Base-by-base conservation (phyloP, 2,888 invertebrate species). In the Andrena trimmerana region DNA sequence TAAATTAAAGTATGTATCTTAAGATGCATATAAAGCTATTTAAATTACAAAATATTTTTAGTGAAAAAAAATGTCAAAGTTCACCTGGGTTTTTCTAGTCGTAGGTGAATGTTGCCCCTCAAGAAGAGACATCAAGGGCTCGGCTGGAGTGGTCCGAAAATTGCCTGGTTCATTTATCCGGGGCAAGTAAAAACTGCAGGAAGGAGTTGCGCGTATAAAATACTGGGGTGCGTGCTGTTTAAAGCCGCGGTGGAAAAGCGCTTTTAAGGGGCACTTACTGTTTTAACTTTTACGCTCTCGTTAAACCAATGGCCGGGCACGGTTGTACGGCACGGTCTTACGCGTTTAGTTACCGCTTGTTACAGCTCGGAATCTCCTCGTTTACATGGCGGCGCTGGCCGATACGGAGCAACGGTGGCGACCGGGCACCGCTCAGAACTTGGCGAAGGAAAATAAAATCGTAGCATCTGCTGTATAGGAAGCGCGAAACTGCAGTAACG, bases 281-380 rank as follows among this genome's bases (percentile, higher is more conserved):
- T 87, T 90, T 88, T 88, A 91, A 92, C 89, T 91, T 92, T 92
- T 90, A 91, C 85, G 86, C 80, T 84, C 81, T 90, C 78, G 84
- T 84, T 84, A 84, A 83, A 83, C 69, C 78, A 83, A 84, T 75
- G 83, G 63, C 71, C 60, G 27, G 24, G 67, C 50, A 13, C 66
- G 60, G 42, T 52, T 81, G 48, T 52, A 73, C 72, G 78, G 75
- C 71, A 54, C 59, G 62, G 78, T 66, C 83, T 86, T 83, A 81
- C 81, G 84, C 87, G 86, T 89, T 90, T 90, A 88, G 88, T 90
- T 90, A 86, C 85, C 84, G 87, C 89, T 90, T 87, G 89, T 90
- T 89, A 89, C 87, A 88, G 85, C 89, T 86, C 80, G 86, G 84
- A 89, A 90, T 89, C 88, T 83, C 75, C 86, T 89, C 88, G 88